Conservation (phyloP, 2,888 invertebrate genomes). For the Caenorhabditis uteleia region DNA sequence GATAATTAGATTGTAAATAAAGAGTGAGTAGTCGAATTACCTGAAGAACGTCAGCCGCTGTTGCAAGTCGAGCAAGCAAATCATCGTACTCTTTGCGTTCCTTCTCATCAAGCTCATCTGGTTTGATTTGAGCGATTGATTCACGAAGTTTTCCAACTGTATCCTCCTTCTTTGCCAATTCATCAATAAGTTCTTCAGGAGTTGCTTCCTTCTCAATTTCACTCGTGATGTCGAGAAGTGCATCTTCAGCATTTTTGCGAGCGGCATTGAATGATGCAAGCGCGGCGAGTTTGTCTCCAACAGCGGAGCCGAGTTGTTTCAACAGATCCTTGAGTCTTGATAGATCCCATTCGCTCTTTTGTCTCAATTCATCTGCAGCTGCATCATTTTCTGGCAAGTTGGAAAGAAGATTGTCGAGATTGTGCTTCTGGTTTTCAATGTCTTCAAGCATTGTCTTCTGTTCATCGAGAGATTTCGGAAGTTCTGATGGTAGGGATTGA, state of each 20-base stretch:
- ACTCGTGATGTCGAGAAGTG: conserved; percentile 31
- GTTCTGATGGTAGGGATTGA: conserved; percentile 20
- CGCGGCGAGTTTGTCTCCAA: conserved; percentile 47
- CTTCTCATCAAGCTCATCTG: conserved; percentile 26
- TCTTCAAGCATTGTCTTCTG: conserved; percentile 38
- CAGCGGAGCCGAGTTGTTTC: conserved; percentile 26
- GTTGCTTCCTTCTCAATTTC: neutral
- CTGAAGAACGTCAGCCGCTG: conserved; percentile 26
- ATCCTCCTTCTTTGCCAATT: conserved; percentile 15
- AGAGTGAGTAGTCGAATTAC: conserved; percentile 1
- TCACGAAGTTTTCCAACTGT: conserved; percentile 13
- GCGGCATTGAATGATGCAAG: conserved; percentile 46
- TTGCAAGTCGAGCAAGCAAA: conserved; percentile 33
- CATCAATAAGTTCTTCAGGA: conserved; percentile 23
- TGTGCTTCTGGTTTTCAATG: conserved; percentile 20
- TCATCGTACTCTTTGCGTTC: conserved; percentile 27
- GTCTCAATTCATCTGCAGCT: conserved; percentile 31
- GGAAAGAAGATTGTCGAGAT: conserved; percentile 29
- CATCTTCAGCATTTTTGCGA: conserved; percentile 42
- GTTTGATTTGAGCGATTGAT: conserved; percentile 11
- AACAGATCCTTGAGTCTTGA: conserved; percentile 37
- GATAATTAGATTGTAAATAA: neutral
- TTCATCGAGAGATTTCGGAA: conserved; percentile 22
- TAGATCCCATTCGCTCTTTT: conserved; percentile 41
- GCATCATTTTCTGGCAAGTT: conserved; percentile 19